A percentile compares a stretch with the other conserved stretches of the same genome.
These are phyloP conservation scores for Paelopatides confundens DNA, from an alignment of 53 echinoderm and acorn worm species.

Conservation along the genomic window DNA sequence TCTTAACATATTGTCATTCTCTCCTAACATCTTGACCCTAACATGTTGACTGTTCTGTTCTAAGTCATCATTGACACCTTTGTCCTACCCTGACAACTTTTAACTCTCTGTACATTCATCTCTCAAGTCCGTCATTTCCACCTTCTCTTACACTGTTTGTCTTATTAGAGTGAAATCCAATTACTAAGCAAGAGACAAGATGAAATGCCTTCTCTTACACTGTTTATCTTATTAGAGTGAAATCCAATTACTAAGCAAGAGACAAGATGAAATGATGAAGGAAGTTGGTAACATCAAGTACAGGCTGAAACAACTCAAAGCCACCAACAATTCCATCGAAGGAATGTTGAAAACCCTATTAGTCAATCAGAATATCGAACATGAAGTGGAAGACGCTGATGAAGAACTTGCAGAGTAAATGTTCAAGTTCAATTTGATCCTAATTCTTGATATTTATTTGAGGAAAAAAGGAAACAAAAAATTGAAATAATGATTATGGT, in stretches of 20 bases:
- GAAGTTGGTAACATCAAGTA: constrained; percentile 77
- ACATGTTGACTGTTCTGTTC: no score
- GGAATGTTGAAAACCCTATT: constrained; percentile 77
- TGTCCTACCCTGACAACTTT: no score
- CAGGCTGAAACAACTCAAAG: constrained; percentile 77
- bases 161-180: constrained; percentile 71
- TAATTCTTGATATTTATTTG: no score
- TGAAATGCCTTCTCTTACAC: constrained; percentile 25
- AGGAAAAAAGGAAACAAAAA: no score
- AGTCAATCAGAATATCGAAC: constrained; percentile 62
- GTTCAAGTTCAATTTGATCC: no score
- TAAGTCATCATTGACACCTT: no score
- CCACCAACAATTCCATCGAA: constrained; percentile 83
- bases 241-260: constrained; percentile 64
- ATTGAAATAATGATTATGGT: no score
- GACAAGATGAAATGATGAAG: constrained; percentile 61
- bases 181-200: constrained; percentile 67
- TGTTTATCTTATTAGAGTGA: constrained; percentile 57
- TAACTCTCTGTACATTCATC: no score
- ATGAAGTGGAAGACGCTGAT: constrained; percentile 67
- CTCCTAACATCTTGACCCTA: no score
- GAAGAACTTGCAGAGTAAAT: constrained; percentile 86
- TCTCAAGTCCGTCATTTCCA: no score
- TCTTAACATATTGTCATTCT: no score
- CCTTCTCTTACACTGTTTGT: neutral